These are phyloP conservation scores for Sus cebifrons DNA, from an alignment of 2,797 vertebrate genomes.

Conservation along the genomic window DNA sequence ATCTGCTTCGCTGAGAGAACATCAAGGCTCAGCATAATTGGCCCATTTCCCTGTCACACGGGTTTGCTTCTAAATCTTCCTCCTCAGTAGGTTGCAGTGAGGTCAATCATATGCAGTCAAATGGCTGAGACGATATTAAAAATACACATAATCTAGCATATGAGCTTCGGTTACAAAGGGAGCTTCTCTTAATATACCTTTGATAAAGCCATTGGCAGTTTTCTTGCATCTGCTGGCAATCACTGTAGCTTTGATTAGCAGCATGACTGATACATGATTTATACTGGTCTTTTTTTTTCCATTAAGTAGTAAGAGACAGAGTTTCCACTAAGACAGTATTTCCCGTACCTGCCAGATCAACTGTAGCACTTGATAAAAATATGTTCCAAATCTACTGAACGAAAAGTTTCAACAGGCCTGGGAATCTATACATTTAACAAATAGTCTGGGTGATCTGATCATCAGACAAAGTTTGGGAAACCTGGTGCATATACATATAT, in stretches of 20 bases:
- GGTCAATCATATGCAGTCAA: slow-evolving; percentile 89
- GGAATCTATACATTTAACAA: not conserved
- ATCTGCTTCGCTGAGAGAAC: slow-evolving; percentile 85
- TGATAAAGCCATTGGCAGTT: slow-evolving; percentile 28
- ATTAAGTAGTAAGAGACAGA: slow-evolving; percentile 19
- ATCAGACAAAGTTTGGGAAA: not conserved
- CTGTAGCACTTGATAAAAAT: not conserved
- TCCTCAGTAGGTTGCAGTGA: slow-evolving; percentile 86
- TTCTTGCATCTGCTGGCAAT: slow-evolving; percentile 62
- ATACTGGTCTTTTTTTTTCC: not conserved
- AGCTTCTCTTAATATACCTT: slow-evolving; percentile 66
- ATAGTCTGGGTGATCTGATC: not conserved
- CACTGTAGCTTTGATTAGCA: not conserved
- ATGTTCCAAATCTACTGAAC: not conserved
- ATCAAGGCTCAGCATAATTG: slow-evolving; percentile 89
- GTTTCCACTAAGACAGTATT: slow-evolving; percentile 8
- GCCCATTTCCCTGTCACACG: slow-evolving; percentile 89
- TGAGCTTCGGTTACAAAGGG: slow-evolving; percentile 53
- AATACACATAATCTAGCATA: slow-evolving; percentile 74
- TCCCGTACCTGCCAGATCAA: not conserved
- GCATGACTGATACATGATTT: not conserved
- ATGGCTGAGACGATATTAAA: slow-evolving; percentile 87
- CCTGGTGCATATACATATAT: not conserved
- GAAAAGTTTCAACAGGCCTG: not conserved
- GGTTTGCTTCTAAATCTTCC: slow-evolving; percentile 89